Evolutionary conservation across 2,888 invertebrate species (phyloP).

Genomic region (Odontocolon sp.): DNA sequence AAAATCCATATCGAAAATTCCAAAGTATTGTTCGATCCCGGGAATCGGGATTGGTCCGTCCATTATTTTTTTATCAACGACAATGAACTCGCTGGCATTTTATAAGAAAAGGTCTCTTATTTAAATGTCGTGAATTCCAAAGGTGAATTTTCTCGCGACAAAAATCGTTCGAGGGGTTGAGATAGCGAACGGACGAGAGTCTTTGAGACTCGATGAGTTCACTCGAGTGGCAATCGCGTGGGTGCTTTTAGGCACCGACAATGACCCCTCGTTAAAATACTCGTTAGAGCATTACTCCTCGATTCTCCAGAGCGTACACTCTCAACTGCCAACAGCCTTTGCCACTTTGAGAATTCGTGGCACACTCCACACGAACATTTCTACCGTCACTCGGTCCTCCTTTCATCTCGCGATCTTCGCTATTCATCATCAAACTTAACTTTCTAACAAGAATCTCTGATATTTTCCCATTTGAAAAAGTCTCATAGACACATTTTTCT

Average conservation of each 20-base stretch:
- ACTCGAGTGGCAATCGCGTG: conserved; percentile 59
- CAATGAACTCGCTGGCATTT: background rate
- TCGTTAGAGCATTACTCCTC: conserved; percentile 58
- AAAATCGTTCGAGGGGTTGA: conserved; percentile 6
- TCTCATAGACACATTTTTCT: too few species aligned
- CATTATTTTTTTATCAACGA: conserved; percentile 22
- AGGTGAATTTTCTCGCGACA: background rate
- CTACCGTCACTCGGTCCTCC: conserved; percentile 41
- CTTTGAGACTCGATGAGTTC: conserved; percentile 55
- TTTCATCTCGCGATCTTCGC: background rate
- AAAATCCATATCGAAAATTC: conserved; percentile 11
- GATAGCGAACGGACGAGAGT: conserved; percentile 30
- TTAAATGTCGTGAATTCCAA: conserved; percentile 34
- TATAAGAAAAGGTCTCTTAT: conserved; percentile 18
- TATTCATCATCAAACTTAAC: conserved; percentile 29
- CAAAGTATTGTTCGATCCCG: background rate
- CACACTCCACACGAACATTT: conserved; percentile 29
- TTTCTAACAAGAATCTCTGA: conserved; percentile 1
- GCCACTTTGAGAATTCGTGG: conserved; percentile 48
- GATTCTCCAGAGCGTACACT: conserved; percentile 53
- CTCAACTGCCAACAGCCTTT: conserved; percentile 54
- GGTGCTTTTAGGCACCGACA: conserved; percentile 61
- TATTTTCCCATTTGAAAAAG: too few species aligned
- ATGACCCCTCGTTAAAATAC: conserved; percentile 61
- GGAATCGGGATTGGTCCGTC: background rate